Conservation (phyloP, 2,888 invertebrate species). For the Pteria penguin region DNA sequence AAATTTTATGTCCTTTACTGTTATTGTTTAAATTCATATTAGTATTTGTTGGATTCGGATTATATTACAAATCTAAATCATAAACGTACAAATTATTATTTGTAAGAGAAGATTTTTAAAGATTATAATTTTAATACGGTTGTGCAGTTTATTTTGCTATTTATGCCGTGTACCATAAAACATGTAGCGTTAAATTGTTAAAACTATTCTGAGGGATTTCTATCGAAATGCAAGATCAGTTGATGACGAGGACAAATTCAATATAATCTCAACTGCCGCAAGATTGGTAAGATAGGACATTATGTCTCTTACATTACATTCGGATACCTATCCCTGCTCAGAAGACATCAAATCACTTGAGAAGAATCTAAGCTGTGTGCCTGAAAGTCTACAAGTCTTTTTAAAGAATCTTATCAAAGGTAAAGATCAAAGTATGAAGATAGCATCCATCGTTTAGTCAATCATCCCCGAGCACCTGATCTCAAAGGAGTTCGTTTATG, state of each 20-base stretch:
- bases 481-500: no score
- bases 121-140: no score
- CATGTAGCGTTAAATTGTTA: background rate
- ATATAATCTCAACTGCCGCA: conserved; percentile 60
- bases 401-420: conserved; percentile 32
- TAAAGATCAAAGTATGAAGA: conserved; percentile 38
- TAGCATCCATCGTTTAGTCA: conserved; percentile 52
- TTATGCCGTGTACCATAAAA: no score
- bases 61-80: no score
- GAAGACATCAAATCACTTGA: conserved; percentile 32
- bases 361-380: conserved; percentile 36
- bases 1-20: no score
- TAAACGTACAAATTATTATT: no score
- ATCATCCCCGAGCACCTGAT: no score
- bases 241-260: background rate
- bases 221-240: background rate
- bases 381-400: conserved; percentile 35
- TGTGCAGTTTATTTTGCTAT: no score
- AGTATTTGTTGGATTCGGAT: no score
- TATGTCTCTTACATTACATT: conserved; percentile 34
- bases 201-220: background rate
- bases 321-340: conserved; percentile 45
- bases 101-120: no score
- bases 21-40: no score
- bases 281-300: conserved; percentile 58